A percentile compares a stretch with the other conserved stretches of the same genome.
phyloP scores from a whole-genome alignment of 2,797 vertebrate species.

The Poecilia velifera region DNA sequence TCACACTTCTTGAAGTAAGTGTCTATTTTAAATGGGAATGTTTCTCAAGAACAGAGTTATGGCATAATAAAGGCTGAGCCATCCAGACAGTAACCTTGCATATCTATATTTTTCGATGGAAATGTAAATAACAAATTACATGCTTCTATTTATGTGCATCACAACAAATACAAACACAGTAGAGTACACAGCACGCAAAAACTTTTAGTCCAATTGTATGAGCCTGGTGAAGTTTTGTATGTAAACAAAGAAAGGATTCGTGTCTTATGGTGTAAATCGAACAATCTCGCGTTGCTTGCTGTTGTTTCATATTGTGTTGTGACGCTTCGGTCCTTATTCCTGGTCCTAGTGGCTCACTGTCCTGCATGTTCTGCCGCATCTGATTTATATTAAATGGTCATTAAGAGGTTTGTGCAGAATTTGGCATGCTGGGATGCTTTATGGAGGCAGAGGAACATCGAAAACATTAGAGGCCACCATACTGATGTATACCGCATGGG shows the following conservation, averaged over 20 bases:
- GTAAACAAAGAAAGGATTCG: neutral
- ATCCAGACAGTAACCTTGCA: no score
- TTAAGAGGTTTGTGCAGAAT: neutral
- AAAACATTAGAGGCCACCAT: neutral
- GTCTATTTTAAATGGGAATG: no score
- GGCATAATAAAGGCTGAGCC: no score
- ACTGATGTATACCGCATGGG: neutral
- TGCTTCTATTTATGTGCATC: neutral
- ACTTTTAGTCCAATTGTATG: neutral
- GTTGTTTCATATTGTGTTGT: neutral
- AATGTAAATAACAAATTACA: neutral
- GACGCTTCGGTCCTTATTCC: neutral
- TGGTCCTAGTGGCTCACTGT: neutral
- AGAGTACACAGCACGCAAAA: neutral
- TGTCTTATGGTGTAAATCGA: neutral
- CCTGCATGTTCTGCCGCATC: neutral
- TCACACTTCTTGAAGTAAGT: no score
- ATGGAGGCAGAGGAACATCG: neutral
- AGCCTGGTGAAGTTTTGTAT: neutral
- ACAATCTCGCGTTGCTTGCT: neutral
- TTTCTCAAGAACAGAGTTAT: no score
- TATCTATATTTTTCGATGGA: neutral
- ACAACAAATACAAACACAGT: neutral
- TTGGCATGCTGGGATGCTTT: neutral
- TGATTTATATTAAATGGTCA: neutral